These are phyloP conservation scores for Gopherus flavomarginatus DNA, from an alignment of 2,113 vertebrate species.

Conservation along the genomic window DNA sequence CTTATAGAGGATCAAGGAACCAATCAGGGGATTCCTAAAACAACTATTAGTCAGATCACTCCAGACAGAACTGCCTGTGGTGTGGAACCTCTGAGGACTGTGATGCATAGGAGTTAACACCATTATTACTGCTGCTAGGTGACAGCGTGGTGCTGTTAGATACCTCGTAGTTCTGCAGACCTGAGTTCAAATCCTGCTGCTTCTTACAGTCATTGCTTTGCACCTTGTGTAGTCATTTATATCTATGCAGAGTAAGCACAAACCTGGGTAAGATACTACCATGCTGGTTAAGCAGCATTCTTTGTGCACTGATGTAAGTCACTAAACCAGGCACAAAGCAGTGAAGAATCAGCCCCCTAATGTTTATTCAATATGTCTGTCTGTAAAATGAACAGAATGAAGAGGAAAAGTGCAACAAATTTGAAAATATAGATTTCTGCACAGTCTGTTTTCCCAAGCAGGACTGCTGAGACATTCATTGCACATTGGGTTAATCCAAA, in stretches of 20 bases:
- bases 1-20: no score
- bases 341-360: background rate
- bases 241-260: background rate
- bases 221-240: rapidly evolving
- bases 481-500: background rate
- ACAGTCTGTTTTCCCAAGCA: background rate
- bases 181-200: background rate
- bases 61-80: no score
- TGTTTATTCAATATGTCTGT: background rate
- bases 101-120: no score
- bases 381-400: background rate
- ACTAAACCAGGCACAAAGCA: background rate
- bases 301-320: background rate
- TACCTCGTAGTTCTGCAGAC: no score
- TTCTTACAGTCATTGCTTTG: background rate
- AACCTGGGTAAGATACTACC: background rate
- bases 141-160: no score
- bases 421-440: background rate
- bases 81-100: no score
- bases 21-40: no score
- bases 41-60: no score
- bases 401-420: background rate
- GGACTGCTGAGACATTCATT: background rate
- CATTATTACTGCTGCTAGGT: no score
- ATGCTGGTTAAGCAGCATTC: background rate